Evolutionary conservation across 2,113 vertebrate species (phyloP).

Genomic region (Danionella cerebrum): DNA sequence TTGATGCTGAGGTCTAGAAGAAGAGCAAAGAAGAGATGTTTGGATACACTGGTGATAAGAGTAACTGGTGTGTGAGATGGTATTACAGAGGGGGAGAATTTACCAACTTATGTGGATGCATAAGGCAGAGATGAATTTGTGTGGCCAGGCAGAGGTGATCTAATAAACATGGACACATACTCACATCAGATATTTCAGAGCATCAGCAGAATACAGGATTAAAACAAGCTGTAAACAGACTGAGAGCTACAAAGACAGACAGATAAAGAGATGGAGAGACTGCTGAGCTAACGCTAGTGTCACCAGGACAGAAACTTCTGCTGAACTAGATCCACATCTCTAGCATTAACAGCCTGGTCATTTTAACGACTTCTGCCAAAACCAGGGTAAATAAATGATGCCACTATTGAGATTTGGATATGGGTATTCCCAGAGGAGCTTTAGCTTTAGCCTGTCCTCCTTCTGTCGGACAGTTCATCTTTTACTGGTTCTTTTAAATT

Average conservation of each 20-base stretch:
- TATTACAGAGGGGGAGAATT: too few species aligned
- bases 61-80: too few species aligned
- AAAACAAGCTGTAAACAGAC: conserved; percentile 18
- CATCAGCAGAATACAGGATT: too few species aligned
- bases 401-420: conserved; percentile 40
- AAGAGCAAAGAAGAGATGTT: too few species aligned
- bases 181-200: conserved; percentile 5
- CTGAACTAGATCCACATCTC: background rate
- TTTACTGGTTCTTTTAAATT: background rate
- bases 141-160: too few species aligned
- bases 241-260: conserved; percentile 17
- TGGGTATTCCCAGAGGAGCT: conserved; percentile 23
- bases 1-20: too few species aligned
- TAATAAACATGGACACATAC: background rate
- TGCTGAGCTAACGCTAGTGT: conserved; percentile 28
- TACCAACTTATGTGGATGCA: too few species aligned
- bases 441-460: conserved; percentile 34
- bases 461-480: conserved; percentile 39
- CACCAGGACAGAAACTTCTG: background rate
- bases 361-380: conserved; percentile 36
- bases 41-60: too few species aligned
- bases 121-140: too few species aligned
- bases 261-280: conserved; percentile 15
- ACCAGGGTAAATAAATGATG: conserved; percentile 38
- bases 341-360: conserved; percentile 32